Evolutionary conservation across 2,888 invertebrate species (phyloP), one percentile per base, ranked within the genome.

Genomic region (Cylloceria caligata): DNA sequence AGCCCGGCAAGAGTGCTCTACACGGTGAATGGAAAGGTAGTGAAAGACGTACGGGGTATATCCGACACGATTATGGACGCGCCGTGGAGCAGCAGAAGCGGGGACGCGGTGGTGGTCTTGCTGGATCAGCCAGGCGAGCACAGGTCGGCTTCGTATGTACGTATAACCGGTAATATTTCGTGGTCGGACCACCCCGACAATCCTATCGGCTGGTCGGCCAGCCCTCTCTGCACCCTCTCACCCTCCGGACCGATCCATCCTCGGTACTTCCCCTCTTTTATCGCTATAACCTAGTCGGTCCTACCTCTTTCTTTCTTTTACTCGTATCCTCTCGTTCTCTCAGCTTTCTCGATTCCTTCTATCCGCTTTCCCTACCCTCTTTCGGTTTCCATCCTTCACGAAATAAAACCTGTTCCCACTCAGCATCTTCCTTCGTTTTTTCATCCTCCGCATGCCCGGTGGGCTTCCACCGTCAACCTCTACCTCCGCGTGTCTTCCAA

Each of bases 111-210:
- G 67, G 57, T 47, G 72, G 67, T 67, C 72, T 77, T 72, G 65
- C 47, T 30, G 39, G 69, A 57, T 69, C 81, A 81, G 45, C 80
- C 75, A 71, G 67, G 67, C 68, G 77, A 77, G 68, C 72, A 24
- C 21, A 67, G 27, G 27, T 72, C 65, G 24, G 49, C 47, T 67
- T 65, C 81, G 80, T 80, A 52, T 13, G 84, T 78, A 72, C 86
- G 84, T 88, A 89, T 88, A 87, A 87, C 86, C 82, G 88, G 88
- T 90, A 87, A 90, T 90, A 90, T 90, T 90, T 90, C 88, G 89
- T 88, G 87, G 88, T 87, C 83, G 86, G 85, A 84, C 85, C 82
- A 86, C 75, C 86, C 85, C 85, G 85, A 87, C 90, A 89, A 89
- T 89, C 86, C 87, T 87, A 88, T 90, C 88, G 85, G 80, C 67